Base-by-base conservation (phyloP, 2,888 invertebrate genomes). In the Dyspetes luteomarginatus region DNA sequence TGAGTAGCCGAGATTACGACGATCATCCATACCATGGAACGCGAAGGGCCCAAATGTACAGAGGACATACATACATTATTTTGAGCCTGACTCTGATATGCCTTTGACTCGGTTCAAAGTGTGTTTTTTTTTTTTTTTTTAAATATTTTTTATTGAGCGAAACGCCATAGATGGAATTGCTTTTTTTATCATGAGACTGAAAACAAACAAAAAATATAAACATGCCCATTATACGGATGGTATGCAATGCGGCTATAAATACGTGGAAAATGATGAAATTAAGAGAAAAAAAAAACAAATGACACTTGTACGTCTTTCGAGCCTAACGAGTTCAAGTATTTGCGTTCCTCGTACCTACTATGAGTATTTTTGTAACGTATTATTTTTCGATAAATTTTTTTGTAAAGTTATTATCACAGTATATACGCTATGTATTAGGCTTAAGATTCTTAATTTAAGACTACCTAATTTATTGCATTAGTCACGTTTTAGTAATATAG, bases 331-430 rank as follows among this genome's bases (percentile, higher is more conserved):
- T 86, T 88, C 84, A 82, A 86, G 84, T 85, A 86, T 88, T 89
- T 88, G 83, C 86, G 89, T 89, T 89, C 88, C 89, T 87, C 84
- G 86, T 90, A 89, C n/a, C n/a, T n/a, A n/a, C 86, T 84, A 87
- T 87, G 86, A 90, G 88, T 90, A 90, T 90, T 90, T 90, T 89
- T 89, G 81, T 90, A 90, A 85, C 86, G 88, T 88, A 90, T 90
- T 89, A 89, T 90, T 89, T 88, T 88, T 88, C 85, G 86, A 88
- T 75, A 86, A 78, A 86, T 83, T 86, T 86, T 85, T 82, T 82
- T 81, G 75, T 83, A 84, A 78, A 85, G 81, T 84, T 82, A 78
- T 78, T 78, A 71, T 56, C 19, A 56, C 56, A n/a, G n/a, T n/a
- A n/a, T n/a, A 75, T 72, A 64, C 73, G 71, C 68, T 84, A 80